Conservation (phyloP, 1,140 invertebrate species). For the Choristoneura fumiferana region DNA sequence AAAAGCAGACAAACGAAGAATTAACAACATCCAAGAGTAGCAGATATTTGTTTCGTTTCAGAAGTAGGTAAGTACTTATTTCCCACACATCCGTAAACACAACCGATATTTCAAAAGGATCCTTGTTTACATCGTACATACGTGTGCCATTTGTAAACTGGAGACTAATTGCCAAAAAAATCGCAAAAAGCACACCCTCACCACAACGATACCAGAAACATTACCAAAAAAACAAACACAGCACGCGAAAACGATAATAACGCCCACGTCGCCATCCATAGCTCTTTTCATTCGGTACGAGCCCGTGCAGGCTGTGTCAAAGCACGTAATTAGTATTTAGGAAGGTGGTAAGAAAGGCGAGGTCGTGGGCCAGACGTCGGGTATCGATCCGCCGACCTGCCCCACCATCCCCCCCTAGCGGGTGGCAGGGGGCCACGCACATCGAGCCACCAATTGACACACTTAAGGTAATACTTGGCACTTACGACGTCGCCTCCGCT, state of each 20-base stretch:
- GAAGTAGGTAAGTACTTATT: too few relatives aligned
- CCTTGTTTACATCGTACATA: too few relatives aligned
- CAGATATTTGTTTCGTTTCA: too few relatives aligned
- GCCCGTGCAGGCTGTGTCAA: slow-evolving; percentile 71
- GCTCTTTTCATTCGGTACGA: slow-evolving; percentile 68
- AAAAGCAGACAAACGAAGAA: too few relatives aligned
- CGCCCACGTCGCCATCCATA: slow-evolving; percentile 56
- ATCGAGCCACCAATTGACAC: slow-evolving; percentile 76
- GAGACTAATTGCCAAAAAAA: slow-evolving; percentile 14
- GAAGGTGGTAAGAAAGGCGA: slow-evolving; percentile 78
- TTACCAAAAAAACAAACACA: slow-evolving; percentile 55
- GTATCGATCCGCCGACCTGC: slow-evolving; percentile 74
- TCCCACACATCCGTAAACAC: too few relatives aligned
- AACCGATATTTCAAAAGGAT: too few relatives aligned
- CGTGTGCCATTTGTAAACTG: not conserved
- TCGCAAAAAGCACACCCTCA: slow-evolving; percentile 2
- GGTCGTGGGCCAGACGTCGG: slow-evolving; percentile 73
- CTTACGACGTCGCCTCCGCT: slow-evolving; percentile 57
- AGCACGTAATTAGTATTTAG: slow-evolving; percentile 78
- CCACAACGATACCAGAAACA: slow-evolving; percentile 30
- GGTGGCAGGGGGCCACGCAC: slow-evolving; percentile 62
- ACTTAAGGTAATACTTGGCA: slow-evolving; percentile 75
- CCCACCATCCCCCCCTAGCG: slow-evolving; percentile 55
- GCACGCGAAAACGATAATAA: slow-evolving; percentile 59
- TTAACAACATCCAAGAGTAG: too few relatives aligned